Base-by-base conservation (phyloP, 2,888 invertebrate species). In the Drosophila prostipennis region DNA sequence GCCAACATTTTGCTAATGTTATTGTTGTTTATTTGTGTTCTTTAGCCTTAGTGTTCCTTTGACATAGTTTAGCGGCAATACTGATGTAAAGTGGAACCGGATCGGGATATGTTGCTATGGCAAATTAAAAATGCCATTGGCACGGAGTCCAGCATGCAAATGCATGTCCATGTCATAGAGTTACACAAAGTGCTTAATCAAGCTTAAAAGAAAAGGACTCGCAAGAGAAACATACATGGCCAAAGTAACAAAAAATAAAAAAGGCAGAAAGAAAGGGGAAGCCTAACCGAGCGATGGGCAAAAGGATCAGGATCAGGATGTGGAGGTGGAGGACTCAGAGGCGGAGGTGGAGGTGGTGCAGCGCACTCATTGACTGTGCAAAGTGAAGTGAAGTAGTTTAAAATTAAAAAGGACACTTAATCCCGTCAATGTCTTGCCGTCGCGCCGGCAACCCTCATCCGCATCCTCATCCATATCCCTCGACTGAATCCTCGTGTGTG, bases 121-220 rank as follows among this genome's bases (percentile, higher is more conserved):
- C 65, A 87, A 88, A 83, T 88, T 88, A 80, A 83, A 83, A 88
- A 87, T 83, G 81, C 87, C 89, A 83, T 68, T 71, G 87, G 76
- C 71, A 69, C 56, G 65, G 57, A 45, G 58, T 56, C 59, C 58
- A 57, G 70, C 58, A 76, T 76, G 74, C 64, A 81, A 60, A 67
- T 69, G 58, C 72, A 75, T 89, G 64, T 80, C 79, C 87, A 76
- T 89, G 74, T 87, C 85, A 80, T 83, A 84, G 84, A 79, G 74
- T 87, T 84, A 87, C 89, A 87, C 89, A 89, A 84, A 84, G 84
- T 81, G 87, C 89, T 89, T 89, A 85, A 84, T 84, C 87, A 89
- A 87, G 86, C 82, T 78, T 76, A 76, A 87, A 81, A 84, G 74
- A 83, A 76, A 77, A 79, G 79, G 61, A 80, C 80, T 86, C 74